Conservation (phyloP, 2,113 vertebrate genomes). For the Passer domesticus region DNA sequence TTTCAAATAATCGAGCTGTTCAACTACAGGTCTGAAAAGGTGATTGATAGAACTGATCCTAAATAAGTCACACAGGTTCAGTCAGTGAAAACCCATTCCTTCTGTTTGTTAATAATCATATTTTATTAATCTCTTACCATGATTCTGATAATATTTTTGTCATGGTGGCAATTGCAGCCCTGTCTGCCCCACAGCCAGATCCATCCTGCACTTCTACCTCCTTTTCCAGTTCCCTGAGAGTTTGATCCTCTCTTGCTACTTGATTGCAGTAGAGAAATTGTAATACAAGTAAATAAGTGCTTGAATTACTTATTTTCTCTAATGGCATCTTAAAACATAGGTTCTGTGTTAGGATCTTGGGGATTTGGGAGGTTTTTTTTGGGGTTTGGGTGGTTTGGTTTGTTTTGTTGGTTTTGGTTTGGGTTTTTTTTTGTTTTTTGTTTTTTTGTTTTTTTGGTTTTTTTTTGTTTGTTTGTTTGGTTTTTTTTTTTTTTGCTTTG, state of each 20-base stretch:
- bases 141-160: not conserved
- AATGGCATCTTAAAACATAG: not conserved
- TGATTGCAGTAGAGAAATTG: not conserved
- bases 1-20: not conserved
- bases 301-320: not conserved
- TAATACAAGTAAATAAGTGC: not conserved
- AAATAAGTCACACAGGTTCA: not conserved
- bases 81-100: not conserved
- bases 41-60: not conserved
- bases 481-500: not conserved
- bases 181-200: not conserved
- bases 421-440: too few relatives aligned
- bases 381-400: not conserved
- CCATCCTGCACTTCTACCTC: not conserved
- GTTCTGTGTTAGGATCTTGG: not conserved
- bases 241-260: not conserved
- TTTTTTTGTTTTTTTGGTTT: not conserved
- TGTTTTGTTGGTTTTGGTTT: not conserved
- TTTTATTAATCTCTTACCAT: not conserved
- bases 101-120: not conserved
- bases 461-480: not conserved
- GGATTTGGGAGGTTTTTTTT: not conserved
- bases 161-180: not conserved
- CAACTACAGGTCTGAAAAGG: not conserved
- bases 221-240: not conserved